Evolutionary conservation across 2,888 invertebrate genomes (phyloP).

Genomic region (Idaea dimidiata): DNA sequence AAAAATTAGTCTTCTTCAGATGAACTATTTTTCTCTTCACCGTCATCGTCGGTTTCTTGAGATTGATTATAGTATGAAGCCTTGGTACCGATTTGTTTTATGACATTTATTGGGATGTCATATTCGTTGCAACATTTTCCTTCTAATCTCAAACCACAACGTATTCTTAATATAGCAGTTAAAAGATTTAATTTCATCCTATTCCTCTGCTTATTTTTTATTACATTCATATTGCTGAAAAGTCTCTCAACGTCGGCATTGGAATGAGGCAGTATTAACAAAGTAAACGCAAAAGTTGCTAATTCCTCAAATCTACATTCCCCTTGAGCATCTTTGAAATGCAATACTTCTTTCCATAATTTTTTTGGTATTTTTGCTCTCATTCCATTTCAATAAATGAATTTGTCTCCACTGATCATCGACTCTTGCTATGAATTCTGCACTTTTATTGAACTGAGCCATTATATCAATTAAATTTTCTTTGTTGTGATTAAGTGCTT

Average conservation of each 20-base stretch:
- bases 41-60: too few species aligned
- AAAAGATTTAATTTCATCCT: constrained; percentile 3
- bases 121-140: constrained; percentile 5
- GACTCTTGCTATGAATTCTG: constrained; percentile 11
- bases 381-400: constrained; percentile 13
- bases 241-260: constrained; percentile 19
- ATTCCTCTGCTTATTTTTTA: constrained; percentile 4
- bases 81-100: constrained; percentile 5
- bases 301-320: constrained; percentile 15
- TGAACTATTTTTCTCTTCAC: too few species aligned
- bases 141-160: constrained; percentile 1
- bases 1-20: too few species aligned
- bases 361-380: constrained; percentile 14
- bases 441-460: constrained; percentile 5
- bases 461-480: constrained; percentile 13
- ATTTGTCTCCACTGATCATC: constrained; percentile 16
- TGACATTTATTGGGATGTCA: neutral
- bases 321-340: constrained; percentile 16
- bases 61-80: neutral
- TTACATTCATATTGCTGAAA: constrained; percentile 9
- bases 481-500: constrained; percentile 16
- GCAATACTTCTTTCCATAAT: constrained; percentile 14
- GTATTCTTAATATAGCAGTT: neutral
- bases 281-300: constrained; percentile 16
- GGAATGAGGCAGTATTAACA: constrained; percentile 20